phyloP scores from a whole-genome alignment of 2,797 vertebrate genomes.

The Microchirus variegatus region DNA sequence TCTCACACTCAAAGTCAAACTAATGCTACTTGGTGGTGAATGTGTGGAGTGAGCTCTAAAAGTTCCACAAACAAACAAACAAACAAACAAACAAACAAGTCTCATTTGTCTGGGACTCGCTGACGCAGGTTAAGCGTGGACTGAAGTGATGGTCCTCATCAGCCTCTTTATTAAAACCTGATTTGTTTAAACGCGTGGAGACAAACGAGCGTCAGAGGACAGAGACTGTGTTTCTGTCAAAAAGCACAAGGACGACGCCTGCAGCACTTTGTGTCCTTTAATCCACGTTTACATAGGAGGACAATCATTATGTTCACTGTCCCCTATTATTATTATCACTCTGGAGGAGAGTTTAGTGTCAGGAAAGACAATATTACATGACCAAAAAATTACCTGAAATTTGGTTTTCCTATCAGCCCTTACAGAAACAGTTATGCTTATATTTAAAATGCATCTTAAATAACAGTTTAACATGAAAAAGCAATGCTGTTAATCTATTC shows the following conservation, averaged over 20 bases:
- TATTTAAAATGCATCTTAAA: too few species aligned
- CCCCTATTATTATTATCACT: slow-evolving; percentile 77
- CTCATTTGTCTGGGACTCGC: neutral
- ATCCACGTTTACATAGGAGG: slow-evolving; percentile 88
- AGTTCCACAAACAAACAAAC: neutral
- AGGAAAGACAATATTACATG: too few species aligned
- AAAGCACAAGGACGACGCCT: slow-evolving; percentile 83
- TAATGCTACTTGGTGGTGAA: slow-evolving; percentile 35
- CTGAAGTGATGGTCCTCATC: slow-evolving; percentile 31
- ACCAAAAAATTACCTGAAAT: too few species aligned
- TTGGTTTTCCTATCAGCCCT: too few species aligned
- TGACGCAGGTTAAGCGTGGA: neutral
- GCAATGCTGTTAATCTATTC: too few species aligned
- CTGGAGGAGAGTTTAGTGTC: slow-evolving; percentile 1
- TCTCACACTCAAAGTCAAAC: slow-evolving; percentile 42
- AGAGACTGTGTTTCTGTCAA: slow-evolving; percentile 77
- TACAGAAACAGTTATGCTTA: too few species aligned
- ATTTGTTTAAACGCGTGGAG: slow-evolving; percentile 51
- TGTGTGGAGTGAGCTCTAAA: slow-evolving; percentile 21
- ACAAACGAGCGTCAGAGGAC: slow-evolving; percentile 54
- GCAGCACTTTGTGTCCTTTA: slow-evolving; percentile 86
- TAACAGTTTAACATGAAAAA: too few species aligned
- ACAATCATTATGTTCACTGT: slow-evolving; percentile 87
- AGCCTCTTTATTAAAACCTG: slow-evolving; percentile 52
- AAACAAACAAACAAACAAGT: neutral